These are phyloP conservation scores for Palythoa heliodiscus DNA, from an alignment of 92 coral and sea anemone species.

Conservation along the genomic window DNA sequence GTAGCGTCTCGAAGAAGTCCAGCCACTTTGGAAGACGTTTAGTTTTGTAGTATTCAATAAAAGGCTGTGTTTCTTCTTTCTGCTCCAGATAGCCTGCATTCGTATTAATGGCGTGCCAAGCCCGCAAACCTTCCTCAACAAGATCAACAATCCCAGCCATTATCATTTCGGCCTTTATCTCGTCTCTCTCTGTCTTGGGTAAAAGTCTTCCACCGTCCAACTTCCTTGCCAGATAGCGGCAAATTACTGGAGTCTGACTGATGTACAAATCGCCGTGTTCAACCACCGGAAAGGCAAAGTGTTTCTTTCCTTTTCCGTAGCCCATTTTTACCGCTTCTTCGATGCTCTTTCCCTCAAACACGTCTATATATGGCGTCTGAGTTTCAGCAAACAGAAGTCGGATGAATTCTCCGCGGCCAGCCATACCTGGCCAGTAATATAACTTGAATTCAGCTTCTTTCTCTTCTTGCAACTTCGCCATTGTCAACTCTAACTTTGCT, in stretches of 20 bases:
- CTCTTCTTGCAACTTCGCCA: neutral
- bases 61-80: conserved; percentile 72
- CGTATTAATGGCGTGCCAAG: conserved; percentile 70
- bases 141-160: conserved; percentile 71
- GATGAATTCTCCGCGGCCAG: conserved; percentile 70
- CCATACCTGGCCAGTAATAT: conserved; percentile 68
- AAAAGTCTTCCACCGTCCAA: conserved; percentile 69
- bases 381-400: conserved; percentile 68
- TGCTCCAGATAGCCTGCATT: conserved; percentile 63
- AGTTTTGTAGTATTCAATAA: conserved; percentile 70
- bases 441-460: conserved; percentile 46
- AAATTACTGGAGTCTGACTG: conserved; percentile 77
- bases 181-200: conserved; percentile 65
- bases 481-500: no score
- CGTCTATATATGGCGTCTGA: conserved; percentile 65
- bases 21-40: conserved; percentile 76
- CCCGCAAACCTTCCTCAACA: conserved; percentile 70
- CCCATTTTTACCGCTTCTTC: conserved; percentile 73
- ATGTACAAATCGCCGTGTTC: conserved; percentile 68
- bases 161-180: conserved; percentile 63
- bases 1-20: conserved; percentile 67
- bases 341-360: conserved; percentile 56
- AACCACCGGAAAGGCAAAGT: conserved; percentile 68
- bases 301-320: conserved; percentile 67
- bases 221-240: conserved; percentile 70